A percentile compares a stretch with the other conserved stretches of the same genome.
Evolutionary conservation across 2,888 invertebrate species (phyloP).

Genomic region (Acrocera orbiculus): DNA sequence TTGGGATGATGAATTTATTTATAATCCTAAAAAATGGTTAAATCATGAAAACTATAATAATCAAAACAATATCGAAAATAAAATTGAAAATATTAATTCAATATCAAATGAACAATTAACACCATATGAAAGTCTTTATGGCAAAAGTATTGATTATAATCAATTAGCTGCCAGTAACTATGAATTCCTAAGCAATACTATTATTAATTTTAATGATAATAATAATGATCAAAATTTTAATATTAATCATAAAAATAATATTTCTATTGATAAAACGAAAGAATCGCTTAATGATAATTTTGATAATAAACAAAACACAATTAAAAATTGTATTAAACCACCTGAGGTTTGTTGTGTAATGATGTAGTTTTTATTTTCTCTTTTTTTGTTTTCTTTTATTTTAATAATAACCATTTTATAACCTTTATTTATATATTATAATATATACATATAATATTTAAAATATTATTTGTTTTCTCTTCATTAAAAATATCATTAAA

Average conservation of each 20-base stretch:
- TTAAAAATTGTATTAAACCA: slow-evolving; percentile 11
- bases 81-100: not conserved
- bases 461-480: too few species aligned
- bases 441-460: too few species aligned
- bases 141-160: slow-evolving; percentile 26
- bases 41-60: not conserved
- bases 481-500: too few species aligned
- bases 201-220: slow-evolving; percentile 9
- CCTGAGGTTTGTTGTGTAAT: slow-evolving; percentile 15
- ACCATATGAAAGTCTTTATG: slow-evolving; percentile 30
- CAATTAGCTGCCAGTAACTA: slow-evolving; percentile 12
- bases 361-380: slow-evolving; percentile 12
- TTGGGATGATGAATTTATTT: slow-evolving; percentile 12
- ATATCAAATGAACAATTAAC: slow-evolving; percentile 12
- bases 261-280: slow-evolving; percentile 1
- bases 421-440: too few species aligned
- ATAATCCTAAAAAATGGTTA: slow-evolving; percentile 10
- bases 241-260: slow-evolving; percentile 1
- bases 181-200: slow-evolving; percentile 13
- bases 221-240: not conserved
- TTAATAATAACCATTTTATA: too few species aligned
- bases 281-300: slow-evolving; percentile 6
- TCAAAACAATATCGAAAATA: not conserved
- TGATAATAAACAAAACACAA: slow-evolving; percentile 7
- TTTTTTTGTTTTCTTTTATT: too few species aligned